Evolutionary conservation across 2,797 vertebrate species (phyloP).

Genomic region (Oceanodroma leucorhoa): DNA sequence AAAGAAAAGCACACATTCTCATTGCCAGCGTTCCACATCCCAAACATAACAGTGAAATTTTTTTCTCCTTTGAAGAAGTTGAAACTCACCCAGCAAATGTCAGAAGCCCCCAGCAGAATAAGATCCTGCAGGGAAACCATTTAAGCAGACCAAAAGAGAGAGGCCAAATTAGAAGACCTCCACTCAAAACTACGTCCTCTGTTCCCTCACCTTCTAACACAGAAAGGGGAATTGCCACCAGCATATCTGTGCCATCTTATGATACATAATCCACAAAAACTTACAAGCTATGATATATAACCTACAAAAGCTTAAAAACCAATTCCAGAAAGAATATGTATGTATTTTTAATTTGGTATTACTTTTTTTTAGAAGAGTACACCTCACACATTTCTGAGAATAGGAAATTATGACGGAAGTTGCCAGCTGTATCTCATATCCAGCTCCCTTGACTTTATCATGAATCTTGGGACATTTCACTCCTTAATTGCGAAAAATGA

Average conservation of each 20-base stretch:
- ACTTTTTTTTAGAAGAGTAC: background rate
- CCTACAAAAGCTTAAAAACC: background rate
- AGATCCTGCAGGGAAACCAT: background rate
- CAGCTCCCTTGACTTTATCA: background rate
- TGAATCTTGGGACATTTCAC: background rate
- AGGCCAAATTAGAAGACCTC: background rate
- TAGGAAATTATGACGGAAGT: background rate
- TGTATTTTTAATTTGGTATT: background rate
- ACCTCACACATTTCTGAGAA: background rate
- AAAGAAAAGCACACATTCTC: background rate
- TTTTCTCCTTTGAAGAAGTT: background rate
- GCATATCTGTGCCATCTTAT: rapidly evolving
- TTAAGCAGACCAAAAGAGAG: background rate
- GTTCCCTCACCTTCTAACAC: background rate
- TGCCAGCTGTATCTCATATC: background rate
- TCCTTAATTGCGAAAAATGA: rapidly evolving
- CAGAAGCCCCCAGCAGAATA: background rate
- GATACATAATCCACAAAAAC: background rate
- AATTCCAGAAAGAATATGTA: background rate
- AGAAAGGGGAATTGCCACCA: background rate
- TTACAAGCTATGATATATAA: background rate
- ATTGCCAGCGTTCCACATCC: background rate
- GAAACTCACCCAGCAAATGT: background rate
- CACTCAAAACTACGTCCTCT: background rate
- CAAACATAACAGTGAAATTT: background rate